phyloP scores from a whole-genome alignment of 2,113 vertebrate species.

The Gallinago jamesoni region DNA sequence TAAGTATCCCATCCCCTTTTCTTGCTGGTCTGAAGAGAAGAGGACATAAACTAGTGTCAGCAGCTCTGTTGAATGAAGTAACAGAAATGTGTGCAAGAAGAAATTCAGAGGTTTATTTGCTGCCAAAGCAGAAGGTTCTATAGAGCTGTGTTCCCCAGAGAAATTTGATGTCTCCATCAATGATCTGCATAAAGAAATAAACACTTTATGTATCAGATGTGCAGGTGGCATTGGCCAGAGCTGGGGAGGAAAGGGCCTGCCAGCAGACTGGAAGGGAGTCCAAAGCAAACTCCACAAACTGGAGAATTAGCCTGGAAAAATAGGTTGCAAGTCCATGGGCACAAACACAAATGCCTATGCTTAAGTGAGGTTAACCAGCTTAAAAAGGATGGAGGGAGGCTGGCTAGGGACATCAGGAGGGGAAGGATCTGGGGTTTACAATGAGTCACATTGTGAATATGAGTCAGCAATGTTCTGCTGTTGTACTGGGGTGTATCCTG shows the following conservation, averaged over 20 bases:
- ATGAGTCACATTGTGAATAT: neutral
- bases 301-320: neutral
- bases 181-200: neutral
- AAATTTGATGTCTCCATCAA: neutral
- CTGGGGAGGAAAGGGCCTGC: neutral
- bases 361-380: neutral
- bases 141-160: neutral
- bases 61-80: neutral
- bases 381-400: neutral
- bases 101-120: neutral
- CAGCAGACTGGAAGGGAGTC: neutral
- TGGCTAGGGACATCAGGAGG: neutral
- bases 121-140: neutral
- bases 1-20: neutral
- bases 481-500: neutral
- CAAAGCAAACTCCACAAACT: neutral
- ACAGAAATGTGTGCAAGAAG: neutral
- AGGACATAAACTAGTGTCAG: neutral
- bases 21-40: neutral
- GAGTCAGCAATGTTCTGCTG: neutral
- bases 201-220: neutral
- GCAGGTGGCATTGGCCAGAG: neutral
- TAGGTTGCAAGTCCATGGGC: neutral
- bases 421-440: neutral
- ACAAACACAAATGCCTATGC: neutral